phyloP scores from a whole-genome alignment of 1,140 invertebrate genomes.

The Carposina sasakii region DNA sequence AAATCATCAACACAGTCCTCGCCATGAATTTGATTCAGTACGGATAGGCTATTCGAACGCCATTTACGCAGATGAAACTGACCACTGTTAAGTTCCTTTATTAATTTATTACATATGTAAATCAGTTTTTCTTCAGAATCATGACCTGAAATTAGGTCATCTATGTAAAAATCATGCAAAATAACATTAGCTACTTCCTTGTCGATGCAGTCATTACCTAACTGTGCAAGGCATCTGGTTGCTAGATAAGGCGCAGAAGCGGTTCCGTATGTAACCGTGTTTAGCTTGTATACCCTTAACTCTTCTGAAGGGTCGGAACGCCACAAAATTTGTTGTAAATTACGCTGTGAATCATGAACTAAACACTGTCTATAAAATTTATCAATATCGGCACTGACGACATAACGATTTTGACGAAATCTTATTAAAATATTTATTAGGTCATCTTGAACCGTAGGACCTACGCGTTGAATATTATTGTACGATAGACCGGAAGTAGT shows the following conservation, averaged over 20 bases:
- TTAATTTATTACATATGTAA: slow-evolving; percentile 3
- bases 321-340: slow-evolving; percentile 39
- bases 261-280: slow-evolving; percentile 9
- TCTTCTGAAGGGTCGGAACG: neutral
- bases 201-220: slow-evolving; percentile 3
- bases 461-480: slow-evolving; percentile 30
- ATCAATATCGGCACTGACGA: slow-evolving; percentile 31
- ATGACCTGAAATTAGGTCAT: neutral
- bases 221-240: slow-evolving; percentile 5
- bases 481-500: slow-evolving; percentile 22
- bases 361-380: slow-evolving; percentile 36
- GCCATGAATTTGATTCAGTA: neutral
- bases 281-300: slow-evolving; percentile 5
- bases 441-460: slow-evolving; percentile 43
- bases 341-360: slow-evolving; percentile 17
- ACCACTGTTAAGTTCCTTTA: neutral
- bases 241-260: slow-evolving; percentile 11
- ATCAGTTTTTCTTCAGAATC: neutral
- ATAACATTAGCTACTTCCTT: neutral
- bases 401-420: slow-evolving; percentile 30
- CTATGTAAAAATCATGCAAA: slow-evolving; percentile 9
- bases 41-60: neutral
- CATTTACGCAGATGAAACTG: slow-evolving; percentile 10
- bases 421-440: slow-evolving; percentile 28
- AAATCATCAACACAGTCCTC: neutral